A percentile compares a stretch with the other conserved stretches of the same genome.
Evolutionary conservation across 1,140 invertebrate species (phyloP).

Genomic region (Drosophila virilis): DNA sequence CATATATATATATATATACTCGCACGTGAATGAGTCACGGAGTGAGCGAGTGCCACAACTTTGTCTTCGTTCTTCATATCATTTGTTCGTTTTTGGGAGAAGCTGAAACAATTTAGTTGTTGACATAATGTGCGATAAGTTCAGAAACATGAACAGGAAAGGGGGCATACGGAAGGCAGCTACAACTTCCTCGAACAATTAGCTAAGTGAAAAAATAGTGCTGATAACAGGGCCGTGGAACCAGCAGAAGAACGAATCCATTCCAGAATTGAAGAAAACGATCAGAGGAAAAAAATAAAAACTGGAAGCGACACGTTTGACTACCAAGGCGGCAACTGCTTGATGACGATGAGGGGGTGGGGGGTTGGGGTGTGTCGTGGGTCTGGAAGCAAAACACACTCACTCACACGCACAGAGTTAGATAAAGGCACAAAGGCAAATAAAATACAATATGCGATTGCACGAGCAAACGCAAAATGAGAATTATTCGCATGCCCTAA

Average conservation of each 20-base stretch:
- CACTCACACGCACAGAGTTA: not conserved
- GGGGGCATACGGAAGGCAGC: not conserved
- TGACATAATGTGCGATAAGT: constrained; percentile 58
- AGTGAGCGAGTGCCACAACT: not conserved
- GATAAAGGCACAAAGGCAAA: constrained; percentile 38
- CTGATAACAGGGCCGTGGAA: constrained; percentile 42
- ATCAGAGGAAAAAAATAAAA: constrained; percentile 26
- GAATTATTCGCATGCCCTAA: constrained; percentile 31
- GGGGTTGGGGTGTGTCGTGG: constrained; percentile 3
- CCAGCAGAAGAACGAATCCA: constrained; percentile 14
- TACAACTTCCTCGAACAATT: constrained; percentile 73
- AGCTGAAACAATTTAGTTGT: constrained; percentile 29
- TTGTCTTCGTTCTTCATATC: not conserved
- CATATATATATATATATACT: not conserved
- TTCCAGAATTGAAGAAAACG: constrained; percentile 12
- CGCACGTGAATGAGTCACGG: not conserved
- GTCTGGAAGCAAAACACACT: constrained; percentile 18
- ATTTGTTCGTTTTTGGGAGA: not conserved
- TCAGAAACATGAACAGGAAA: not conserved
- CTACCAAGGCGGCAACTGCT: not conserved
- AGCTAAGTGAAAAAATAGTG: constrained; percentile 62
- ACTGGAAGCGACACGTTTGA: constrained; percentile 38
- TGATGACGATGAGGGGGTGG: not conserved
- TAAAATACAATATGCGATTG: constrained; percentile 13
- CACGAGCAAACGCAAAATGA: not conserved